Evolutionary conservation across 2,888 invertebrate species (phyloP).

Genomic region (Microctonus hyperodae): DNA sequence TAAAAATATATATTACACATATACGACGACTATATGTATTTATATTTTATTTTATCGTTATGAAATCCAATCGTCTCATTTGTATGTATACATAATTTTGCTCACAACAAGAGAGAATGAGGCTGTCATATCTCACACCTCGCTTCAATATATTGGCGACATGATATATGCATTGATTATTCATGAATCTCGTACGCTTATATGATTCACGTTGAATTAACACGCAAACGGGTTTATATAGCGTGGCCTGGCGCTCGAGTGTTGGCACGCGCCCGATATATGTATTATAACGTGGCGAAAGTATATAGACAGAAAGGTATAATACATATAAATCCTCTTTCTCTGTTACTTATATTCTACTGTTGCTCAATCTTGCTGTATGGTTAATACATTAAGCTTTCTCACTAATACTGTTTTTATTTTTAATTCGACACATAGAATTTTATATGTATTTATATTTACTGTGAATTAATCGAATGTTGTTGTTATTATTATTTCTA

Average conservation of each 20-base stretch:
- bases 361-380: neutral
- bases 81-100: neutral
- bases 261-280: conserved; percentile 36
- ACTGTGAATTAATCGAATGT: too few relatives aligned
- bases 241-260: conserved; percentile 18
- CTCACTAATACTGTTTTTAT: neutral
- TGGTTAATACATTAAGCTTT: neutral
- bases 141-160: neutral
- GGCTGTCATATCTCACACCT: neutral
- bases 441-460: too few relatives aligned
- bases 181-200: conserved; percentile 36
- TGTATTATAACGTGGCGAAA: conserved; percentile 29
- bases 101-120: neutral
- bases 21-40: too few relatives aligned
- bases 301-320: neutral
- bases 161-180: conserved; percentile 32
- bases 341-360: neutral
- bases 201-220: conserved; percentile 42
- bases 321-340: neutral
- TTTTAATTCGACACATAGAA: neutral
- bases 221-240: conserved; percentile 39
- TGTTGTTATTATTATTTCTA: too few relatives aligned
- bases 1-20: too few relatives aligned
- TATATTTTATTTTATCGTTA: neutral
- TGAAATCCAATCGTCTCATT: neutral